A percentile compares a stretch with the other conserved stretches of the same genome.
phyloP scores from a whole-genome alignment of 2,113 vertebrate species.

The Puffinus mauretanicus region DNA sequence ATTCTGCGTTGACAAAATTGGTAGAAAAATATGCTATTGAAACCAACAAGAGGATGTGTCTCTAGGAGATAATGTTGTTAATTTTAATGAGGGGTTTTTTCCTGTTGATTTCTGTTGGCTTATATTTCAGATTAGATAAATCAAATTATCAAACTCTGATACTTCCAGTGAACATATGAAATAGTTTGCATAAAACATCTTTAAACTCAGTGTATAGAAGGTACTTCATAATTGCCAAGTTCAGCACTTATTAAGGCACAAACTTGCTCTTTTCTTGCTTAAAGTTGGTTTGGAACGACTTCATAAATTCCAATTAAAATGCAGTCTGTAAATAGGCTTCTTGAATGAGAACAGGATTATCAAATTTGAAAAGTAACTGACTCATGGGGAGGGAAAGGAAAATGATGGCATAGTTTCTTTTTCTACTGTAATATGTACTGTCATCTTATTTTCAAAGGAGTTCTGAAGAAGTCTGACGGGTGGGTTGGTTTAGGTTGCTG shows the following conservation, averaged over 20 bases:
- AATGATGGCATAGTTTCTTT: background rate
- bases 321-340: background rate
- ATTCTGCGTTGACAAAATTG: background rate
- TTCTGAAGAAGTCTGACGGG: constrained; percentile 91
- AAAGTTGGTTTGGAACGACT: background rate
- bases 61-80: background rate
- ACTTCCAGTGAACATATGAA: background rate
- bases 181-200: background rate
- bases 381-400: background rate
- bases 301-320: background rate
- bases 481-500: constrained; percentile 99
- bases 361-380: background rate
- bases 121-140: background rate
- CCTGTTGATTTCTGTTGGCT: background rate
- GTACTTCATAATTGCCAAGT: background rate
- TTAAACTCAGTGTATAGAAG: background rate
- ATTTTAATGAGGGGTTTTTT: background rate
- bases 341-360: background rate
- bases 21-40: background rate
- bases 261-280: background rate
- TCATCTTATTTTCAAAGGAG: constrained; percentile 78
- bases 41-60: background rate
- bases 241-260: background rate
- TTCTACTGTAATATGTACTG: background rate
- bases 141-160: background rate